These are phyloP conservation scores for Corydoras sp. DNA, from an alignment of 2,113 vertebrate genomes.

Conservation along the genomic window DNA sequence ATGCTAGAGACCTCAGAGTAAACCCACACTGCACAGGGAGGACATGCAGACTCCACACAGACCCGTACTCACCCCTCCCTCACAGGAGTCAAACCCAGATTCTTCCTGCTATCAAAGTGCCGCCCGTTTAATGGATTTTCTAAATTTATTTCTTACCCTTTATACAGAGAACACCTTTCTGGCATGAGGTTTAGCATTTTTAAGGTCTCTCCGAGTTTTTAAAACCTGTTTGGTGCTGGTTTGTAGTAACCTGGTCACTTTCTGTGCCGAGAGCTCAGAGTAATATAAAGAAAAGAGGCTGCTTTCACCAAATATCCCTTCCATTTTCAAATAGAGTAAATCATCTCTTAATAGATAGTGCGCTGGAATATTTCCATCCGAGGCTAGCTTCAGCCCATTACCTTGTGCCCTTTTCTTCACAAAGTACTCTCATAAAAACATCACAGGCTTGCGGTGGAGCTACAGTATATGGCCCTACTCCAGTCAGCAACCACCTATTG, in stretches of 20 bases:
- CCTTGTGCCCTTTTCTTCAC: conserved; percentile 21
- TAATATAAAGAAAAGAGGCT: conserved; percentile 8
- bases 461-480: too few relatives aligned
- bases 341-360: conserved; percentile 39
- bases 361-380: conserved; percentile 41
- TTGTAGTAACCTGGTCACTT: conserved; percentile 4
- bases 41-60: too few relatives aligned
- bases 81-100: too few relatives aligned
- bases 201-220: not conserved
- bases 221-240: not conserved
- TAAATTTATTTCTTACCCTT: too few relatives aligned
- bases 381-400: conserved; percentile 32
- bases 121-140: too few relatives aligned
- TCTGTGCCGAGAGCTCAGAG: conserved; percentile 16
- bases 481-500: too few relatives aligned
- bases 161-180: too few relatives aligned
- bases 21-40: too few relatives aligned
- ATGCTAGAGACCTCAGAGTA: too few relatives aligned
- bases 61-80: too few relatives aligned
- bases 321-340: conserved; percentile 37
- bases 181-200: not conserved
- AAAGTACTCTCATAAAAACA: conserved; percentile 32
- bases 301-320: conserved; percentile 28
- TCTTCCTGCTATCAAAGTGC: too few relatives aligned
- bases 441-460: conserved; percentile 8